Evolutionary conservation across 1,140 invertebrate species (phyloP), one percentile per base, ranked within the genome.

Genomic region (Drosophila lowei): DNA sequence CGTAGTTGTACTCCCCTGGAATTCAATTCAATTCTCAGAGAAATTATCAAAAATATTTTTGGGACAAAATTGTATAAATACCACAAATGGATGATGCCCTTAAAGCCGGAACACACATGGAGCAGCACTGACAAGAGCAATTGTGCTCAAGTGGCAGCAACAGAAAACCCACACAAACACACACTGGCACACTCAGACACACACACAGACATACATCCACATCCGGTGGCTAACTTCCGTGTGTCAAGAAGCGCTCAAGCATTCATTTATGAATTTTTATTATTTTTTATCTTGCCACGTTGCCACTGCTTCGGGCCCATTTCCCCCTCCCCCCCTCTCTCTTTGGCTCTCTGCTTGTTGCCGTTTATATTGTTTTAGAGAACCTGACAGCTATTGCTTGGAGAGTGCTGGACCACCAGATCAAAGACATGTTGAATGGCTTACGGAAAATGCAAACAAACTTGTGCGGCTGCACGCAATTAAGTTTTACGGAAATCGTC

Each of bases 221-320:
- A 76, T 85, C 80, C 81, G 67, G 81, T 68, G 60, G 50, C 77
- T 41, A 77, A 85, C 81, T 76, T 85, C 81, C 80, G 77, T 85
- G 72, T 86, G 81, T 86, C 77, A 85, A 85, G 72, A 70, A 67
- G 80, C 80, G 56, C 81, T 85, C 81, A 70, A 71, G 80, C 80
- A 86, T 85, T 81, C 61, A 85, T 85, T 85, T 85, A 86, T 86
- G 81, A 80, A 71, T 80, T 85, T 81, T 86, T 80, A 86, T 77
- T 74, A 77, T 25, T 73, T 84, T 85, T 77, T 81, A 85, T 80
- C 65, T 65, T 75, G 71, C 53, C 62, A 72, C 18, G 2, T 18
- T 1, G 18, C 79, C 61, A 62, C 49, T 62, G 42, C 41, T 41
- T 50, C 59, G 48, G 52, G 63, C 47, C 49, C 42, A 21, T 18